Evolutionary conservation across 2,888 invertebrate genomes (phyloP), one percentile per base, ranked within the genome.

Genomic region (Nomada ruficornis): DNA sequence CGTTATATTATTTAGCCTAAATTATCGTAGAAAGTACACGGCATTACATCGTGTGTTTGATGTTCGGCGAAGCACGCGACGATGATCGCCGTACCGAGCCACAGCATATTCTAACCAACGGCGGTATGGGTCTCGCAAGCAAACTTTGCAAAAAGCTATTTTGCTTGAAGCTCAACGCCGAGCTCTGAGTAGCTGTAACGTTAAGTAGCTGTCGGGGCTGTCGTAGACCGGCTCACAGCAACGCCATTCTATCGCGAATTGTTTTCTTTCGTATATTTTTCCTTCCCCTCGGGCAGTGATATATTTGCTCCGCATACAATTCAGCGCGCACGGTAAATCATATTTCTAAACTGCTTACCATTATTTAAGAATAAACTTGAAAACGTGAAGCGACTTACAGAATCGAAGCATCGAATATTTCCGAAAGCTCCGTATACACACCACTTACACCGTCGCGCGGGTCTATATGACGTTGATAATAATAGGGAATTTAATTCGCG

Each of bases 101-200:
- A 23, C 23, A 81, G 78, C 78, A 65, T 73, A 70, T 73, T 65
- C 76, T 59, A 69, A 75, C 59, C 29, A 57, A n/a, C 2, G 26
- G 26, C 44, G 59, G 55, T 55, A 68, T 62, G 75, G 47, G 62
- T 36, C 63, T 67, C 68, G 64, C 59, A 26, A 64, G 74, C 69
- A 71, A 86, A 86, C 79, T 86, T 80, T 54, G 79, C 77, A 77
- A 81, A 86, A 82, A 80, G 81, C 68, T 85, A 83, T 85, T 83
- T 79, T 77, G 72, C 87, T 84, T 69, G 60, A 68, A 67, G 72
- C 82, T 76, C 74, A 85, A 86, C 77, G 79, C 73, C 76, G 77
- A 70, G 70, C 70, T n/a, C 84, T 75, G 72, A 74, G 82, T 77
- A 72, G 82, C 80, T 80, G 60, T 83, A 72, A 86, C 71, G 75